Conservation (phyloP, 2,797 vertebrate species). For the Ficedula albicollis region DNA sequence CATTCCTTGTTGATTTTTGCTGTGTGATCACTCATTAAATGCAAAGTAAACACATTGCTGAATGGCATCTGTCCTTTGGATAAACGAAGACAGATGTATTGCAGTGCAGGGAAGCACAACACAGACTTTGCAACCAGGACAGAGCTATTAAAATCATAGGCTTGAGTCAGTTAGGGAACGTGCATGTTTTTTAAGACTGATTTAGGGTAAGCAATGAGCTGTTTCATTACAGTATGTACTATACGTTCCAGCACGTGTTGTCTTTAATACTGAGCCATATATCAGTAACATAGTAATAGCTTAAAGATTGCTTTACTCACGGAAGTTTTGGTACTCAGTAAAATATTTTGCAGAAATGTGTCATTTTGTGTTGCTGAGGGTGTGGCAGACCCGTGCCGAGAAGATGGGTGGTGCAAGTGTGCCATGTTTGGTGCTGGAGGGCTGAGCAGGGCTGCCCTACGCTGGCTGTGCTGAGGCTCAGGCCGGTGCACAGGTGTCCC, state of each 20-base stretch:
- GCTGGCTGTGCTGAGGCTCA: not conserved
- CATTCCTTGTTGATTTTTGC: not conserved
- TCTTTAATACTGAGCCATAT: not conserved
- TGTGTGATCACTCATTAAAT: not conserved
- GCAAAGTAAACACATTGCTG: not conserved
- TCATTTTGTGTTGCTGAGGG: not conserved
- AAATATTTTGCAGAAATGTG: not conserved
- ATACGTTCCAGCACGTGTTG: not conserved
- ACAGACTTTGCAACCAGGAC: not conserved
- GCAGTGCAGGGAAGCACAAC: not conserved
- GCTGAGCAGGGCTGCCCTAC: not conserved
- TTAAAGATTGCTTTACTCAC: not conserved
- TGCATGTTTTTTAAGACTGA: not conserved
- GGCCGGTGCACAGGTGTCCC: not conserved
- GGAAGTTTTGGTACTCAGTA: not conserved
- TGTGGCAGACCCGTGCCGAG: not conserved
- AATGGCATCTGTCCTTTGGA: slow-evolving; percentile 11
- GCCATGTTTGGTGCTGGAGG: not conserved
- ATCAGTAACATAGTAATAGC: not conserved
- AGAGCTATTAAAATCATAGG: not conserved
- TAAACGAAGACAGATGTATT: not conserved
- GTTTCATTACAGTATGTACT: not conserved
- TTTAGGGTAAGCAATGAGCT: not conserved
- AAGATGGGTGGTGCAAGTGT: not conserved
- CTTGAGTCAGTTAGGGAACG: not conserved